These are phyloP conservation scores for Lordiphosa collinella DNA, from an alignment of 1,140 invertebrate species.

Conservation along the genomic window DNA sequence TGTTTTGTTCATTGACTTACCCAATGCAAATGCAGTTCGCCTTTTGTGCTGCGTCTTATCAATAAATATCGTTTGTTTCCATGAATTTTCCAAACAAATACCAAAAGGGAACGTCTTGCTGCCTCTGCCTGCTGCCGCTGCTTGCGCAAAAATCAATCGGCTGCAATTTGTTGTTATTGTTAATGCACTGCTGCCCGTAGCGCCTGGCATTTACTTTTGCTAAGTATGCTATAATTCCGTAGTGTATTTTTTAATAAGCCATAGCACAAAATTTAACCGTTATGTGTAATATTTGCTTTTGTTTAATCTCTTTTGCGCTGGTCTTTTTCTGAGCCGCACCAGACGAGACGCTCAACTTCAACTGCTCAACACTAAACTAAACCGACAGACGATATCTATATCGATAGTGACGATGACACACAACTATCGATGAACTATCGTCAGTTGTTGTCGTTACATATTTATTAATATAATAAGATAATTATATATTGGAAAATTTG, in stretches of 20 bases:
- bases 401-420: background rate
- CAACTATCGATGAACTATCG: too few species aligned
- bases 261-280: too few species aligned
- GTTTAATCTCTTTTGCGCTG: background rate
- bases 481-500: too few species aligned
- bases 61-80: conserved; percentile 18
- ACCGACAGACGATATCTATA: background rate
- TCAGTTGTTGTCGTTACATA: too few species aligned
- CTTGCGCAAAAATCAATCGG: conserved; percentile 22
- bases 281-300: too few species aligned
- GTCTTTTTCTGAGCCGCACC: conserved; percentile 17
- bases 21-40: conserved; percentile 32
- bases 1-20: conserved; percentile 4
- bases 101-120: background rate
- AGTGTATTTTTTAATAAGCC: background rate
- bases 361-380: background rate
- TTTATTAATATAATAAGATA: too few species aligned
- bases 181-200: background rate
- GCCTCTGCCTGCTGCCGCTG: background rate
- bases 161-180: conserved; percentile 3
- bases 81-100: conserved; percentile 23
- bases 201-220: background rate
- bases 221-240: background rate
- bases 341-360: background rate
- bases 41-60: conserved; percentile 14